Evolutionary conservation across 2,797 vertebrate genomes (phyloP).

Genomic region (Brachyrhaphis roseni): DNA sequence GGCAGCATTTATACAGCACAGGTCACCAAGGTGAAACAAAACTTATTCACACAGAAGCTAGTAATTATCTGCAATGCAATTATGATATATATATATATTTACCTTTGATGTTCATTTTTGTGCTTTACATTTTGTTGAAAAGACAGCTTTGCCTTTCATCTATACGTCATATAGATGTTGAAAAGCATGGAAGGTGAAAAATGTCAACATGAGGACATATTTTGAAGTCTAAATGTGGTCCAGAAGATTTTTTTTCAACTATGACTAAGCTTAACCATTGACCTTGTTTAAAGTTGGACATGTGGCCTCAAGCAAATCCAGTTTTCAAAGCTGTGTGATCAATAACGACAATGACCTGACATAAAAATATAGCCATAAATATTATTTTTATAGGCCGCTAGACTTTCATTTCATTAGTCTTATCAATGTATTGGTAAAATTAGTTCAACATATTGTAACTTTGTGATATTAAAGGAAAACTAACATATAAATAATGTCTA

Average conservation of each 20-base stretch:
- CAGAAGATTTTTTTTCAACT: neutral
- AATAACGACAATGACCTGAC: neutral
- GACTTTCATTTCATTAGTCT: neutral
- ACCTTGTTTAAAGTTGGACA: neutral
- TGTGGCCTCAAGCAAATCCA: neutral
- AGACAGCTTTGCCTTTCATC: neutral
- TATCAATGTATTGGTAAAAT: neutral
- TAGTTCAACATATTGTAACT: neutral
- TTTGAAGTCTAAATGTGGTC: neutral
- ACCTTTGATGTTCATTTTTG: neutral
- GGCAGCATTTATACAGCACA: slow-evolving; percentile 39
- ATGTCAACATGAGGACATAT: neutral
- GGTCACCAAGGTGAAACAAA: slow-evolving; percentile 25
- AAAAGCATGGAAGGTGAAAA: neutral
- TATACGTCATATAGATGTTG: neutral
- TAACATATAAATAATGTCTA: neutral
- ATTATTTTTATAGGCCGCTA: neutral
- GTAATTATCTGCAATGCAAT: neutral
- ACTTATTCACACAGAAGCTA: slow-evolving; percentile 8
- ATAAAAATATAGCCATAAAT: neutral
- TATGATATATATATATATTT: neutral
- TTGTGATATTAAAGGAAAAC: neutral
- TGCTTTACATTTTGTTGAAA: neutral
- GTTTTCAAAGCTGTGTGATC: neutral
- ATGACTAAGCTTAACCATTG: neutral